Conservation (phyloP, 2,797 vertebrate genomes). For the Tinamus major region DNA sequence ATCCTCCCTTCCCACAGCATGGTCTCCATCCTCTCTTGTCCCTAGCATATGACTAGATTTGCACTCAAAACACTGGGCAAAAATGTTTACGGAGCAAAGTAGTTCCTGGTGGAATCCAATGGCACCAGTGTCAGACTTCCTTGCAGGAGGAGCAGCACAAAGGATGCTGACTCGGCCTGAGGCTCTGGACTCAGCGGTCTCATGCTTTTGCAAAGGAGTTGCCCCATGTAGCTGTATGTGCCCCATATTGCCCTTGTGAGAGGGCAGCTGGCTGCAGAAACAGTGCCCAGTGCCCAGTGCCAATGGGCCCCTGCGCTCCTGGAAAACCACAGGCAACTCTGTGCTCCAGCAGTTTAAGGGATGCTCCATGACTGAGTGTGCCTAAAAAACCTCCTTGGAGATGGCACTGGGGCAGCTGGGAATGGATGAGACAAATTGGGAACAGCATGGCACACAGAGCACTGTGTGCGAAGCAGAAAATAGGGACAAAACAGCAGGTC, state of each 20-base stretch:
- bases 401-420: background rate
- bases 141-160: background rate
- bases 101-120: too few species aligned
- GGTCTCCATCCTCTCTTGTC: too few species aligned
- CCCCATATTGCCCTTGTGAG: background rate
- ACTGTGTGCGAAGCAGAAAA: background rate
- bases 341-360: background rate
- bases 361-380: background rate
- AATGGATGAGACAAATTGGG: background rate
- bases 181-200: background rate
- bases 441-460: background rate
- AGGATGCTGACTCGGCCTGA: background rate
- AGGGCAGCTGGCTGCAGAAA: background rate
- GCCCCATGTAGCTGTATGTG: background rate
- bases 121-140: too few species aligned
- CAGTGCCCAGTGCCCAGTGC: background rate
- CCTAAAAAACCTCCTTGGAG: background rate
- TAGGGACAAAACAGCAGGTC: background rate
- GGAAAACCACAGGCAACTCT: background rate
- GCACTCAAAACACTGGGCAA: too few species aligned
- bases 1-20: too few species aligned
- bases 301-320: background rate
- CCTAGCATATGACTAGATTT: too few species aligned
- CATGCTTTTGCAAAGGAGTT: background rate
- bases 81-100: too few species aligned